phyloP scores from a whole-genome alignment of 2,888 invertebrate species.

The Hymenopus coronatus region DNA sequence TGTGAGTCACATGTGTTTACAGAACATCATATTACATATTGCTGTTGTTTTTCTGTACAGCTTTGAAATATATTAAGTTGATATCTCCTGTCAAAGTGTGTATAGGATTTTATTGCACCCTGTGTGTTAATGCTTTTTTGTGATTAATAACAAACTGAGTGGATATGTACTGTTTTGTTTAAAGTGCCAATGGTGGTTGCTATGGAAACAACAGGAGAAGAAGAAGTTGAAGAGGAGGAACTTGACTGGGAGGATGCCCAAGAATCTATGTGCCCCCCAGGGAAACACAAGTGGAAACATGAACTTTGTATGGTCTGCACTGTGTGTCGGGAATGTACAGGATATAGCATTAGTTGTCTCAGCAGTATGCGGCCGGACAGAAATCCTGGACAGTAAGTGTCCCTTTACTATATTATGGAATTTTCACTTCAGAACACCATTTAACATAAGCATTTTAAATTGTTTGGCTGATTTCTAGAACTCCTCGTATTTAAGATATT shows the following conservation, averaged over 20 bases:
- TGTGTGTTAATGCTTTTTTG: background rate
- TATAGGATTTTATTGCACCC: no score
- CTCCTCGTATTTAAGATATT: no score
- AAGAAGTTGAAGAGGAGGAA: conserved; percentile 53
- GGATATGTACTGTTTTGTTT: background rate
- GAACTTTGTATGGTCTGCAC: conserved; percentile 88
- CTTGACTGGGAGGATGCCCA: conserved; percentile 42
- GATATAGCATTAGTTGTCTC: conserved; percentile 81
- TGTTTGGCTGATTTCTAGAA: background rate
- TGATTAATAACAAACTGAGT: background rate
- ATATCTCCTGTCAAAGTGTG: no score
- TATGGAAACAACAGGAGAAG: conserved; percentile 58
- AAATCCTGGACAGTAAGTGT: conserved; percentile 79
- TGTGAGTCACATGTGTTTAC: no score
- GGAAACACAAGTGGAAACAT: conserved; percentile 75
- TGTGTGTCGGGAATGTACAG: conserved; percentile 89
- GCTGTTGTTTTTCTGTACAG: no score
- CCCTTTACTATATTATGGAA: background rate
- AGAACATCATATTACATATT: no score
- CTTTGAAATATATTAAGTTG: no score
- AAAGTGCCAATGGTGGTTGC: conserved; percentile 41
- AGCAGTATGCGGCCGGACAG: conserved; percentile 73
- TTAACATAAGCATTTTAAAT: no score
- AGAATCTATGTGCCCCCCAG: conserved; percentile 58
- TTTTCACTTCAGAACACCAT: no score